These are phyloP conservation scores for Charanyca ferruginea DNA, from an alignment of 2,888 invertebrate genomes.

Conservation along the genomic window DNA sequence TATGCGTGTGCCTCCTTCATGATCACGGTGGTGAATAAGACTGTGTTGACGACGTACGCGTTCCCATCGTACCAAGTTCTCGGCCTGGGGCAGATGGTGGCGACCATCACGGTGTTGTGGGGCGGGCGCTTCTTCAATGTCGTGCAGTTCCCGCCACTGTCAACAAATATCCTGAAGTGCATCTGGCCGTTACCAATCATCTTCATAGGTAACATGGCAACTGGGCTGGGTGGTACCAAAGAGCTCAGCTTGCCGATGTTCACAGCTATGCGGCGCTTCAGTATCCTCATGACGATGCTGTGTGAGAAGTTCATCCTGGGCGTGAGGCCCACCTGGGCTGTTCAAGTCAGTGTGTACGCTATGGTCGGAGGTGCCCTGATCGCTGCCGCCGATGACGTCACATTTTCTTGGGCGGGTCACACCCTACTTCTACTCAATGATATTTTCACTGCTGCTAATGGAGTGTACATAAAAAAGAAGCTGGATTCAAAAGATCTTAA, in stretches of 20 bases:
- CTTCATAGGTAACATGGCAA: constrained; percentile 98
- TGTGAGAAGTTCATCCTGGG: constrained; percentile 97
- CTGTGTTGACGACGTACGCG: constrained; percentile 97
- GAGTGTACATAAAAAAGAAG: constrained; percentile 99
- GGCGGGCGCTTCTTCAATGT: constrained; percentile 93
- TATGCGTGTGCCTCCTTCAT: constrained; percentile 98
- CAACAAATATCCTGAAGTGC: constrained; percentile 93
- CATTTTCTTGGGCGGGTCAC: constrained; percentile 98
- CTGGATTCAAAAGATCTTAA: constrained; percentile 97
- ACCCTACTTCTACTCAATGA: constrained; percentile 97
- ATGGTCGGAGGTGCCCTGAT: constrained; percentile 98
- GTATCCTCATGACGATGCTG: constrained; percentile 99
- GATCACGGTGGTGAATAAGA: constrained; percentile 99
- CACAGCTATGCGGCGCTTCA: constrained; percentile 98
- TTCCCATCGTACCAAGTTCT: constrained; percentile 98
- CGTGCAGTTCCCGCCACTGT: constrained; percentile 94
- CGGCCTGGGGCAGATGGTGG: constrained; percentile 98
- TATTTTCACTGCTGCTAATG: constrained; percentile 98
- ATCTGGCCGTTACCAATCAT: constrained; percentile 99
- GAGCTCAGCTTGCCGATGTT: constrained; percentile 99
- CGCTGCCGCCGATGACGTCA: constrained; percentile 98
- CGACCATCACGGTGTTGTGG: constrained; percentile 96
- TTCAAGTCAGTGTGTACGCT: constrained; percentile 98
- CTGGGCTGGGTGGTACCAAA: constrained; percentile 99
- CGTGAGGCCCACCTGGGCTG: constrained; percentile 93